These are phyloP conservation scores for Cosmia pyralina DNA, from an alignment of 2,888 invertebrate genomes.

Conservation along the genomic window DNA sequence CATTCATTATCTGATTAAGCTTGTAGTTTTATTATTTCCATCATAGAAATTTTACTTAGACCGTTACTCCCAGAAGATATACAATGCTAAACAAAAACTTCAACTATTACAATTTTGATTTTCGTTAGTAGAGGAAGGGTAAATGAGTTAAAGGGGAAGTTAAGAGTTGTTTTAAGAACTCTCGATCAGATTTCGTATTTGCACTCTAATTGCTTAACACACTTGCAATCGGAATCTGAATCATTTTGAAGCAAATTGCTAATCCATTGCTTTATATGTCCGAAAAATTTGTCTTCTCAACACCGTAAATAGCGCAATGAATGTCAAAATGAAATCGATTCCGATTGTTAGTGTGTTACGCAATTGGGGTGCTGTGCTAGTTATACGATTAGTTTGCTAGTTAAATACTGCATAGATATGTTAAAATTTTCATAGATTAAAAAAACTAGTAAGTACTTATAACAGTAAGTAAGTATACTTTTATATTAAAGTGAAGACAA, in stretches of 20 bases:
- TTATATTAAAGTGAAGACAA: neutral
- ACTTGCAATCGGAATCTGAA: too few relatives aligned
- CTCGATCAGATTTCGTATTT: neutral
- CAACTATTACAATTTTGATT: neutral
- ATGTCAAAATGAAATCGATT: too few relatives aligned
- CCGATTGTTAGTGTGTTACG: too few relatives aligned
- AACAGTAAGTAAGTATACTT: too few relatives aligned
- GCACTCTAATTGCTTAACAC: too few relatives aligned
- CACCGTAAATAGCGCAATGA: too few relatives aligned
- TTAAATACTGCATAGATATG: neutral
- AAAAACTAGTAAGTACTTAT: too few relatives aligned
- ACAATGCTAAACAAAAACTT: neutral
- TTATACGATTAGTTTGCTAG: neutral
- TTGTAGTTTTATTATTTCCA: neutral
- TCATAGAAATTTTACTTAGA: neutral
- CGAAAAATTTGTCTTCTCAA: too few relatives aligned
- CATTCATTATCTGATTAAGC: neutral
- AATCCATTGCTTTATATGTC: too few relatives aligned
- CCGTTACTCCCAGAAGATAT: neutral
- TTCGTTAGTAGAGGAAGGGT: neutral
- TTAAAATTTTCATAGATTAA: neutral
- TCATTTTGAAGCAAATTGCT: too few relatives aligned
- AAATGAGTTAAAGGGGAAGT: neutral
- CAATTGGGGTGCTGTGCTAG: neutral
- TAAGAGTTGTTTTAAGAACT: conserved; percentile 4